Evolutionary conservation across 2,797 vertebrate species (phyloP), one percentile per base, ranked within the genome.

Genomic region (Emys orbicularis): DNA sequence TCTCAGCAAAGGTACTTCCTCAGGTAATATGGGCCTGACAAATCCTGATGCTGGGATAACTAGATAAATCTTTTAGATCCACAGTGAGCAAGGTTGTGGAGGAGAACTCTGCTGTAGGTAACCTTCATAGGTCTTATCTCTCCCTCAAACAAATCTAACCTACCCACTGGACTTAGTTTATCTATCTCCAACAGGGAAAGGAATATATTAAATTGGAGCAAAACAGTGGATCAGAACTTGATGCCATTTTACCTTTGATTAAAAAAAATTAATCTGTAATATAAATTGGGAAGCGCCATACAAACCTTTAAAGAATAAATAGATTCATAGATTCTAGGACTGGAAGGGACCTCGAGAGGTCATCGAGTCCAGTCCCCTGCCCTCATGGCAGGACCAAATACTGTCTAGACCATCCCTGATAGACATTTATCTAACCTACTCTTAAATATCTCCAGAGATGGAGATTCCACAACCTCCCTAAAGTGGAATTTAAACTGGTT

Each of bases 31-130:
- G 54, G n/a, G 50, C 31, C 80, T 81, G 41, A 47, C 34, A 74
- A 74, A 15, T 37, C 65, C 65, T 56, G 12, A 57, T 56, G 81
- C 31, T 79, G 0, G 1, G 77, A 47, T 65, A 54, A 44, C 16
- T 18, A 57, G 44, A 25, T 44, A 3, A 4, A 21, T 3, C 5
- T 61, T n/a, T 68, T 11, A 13, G 57, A 44, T 49, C 44, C 15
- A 49, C 15, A 49, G 12, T 77, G 74, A 77, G 13, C 44, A 49
- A 47, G 7, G 15, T 29, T 49, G 13, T 47, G 21, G 11, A 37
- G 19, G 74, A 76, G 25, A 76, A 27, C 31, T 0, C 0, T 0
- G 0, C 15, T 52, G 87, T n/a, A 72, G 74, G 5, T 61, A 37
- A 83, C 27, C 34, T 83, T 89, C 0, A 0, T 4, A 41, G 53